Evolutionary conservation across 2,797 vertebrate genomes (phyloP).

Genomic region (Philypnodon macrostomus): DNA sequence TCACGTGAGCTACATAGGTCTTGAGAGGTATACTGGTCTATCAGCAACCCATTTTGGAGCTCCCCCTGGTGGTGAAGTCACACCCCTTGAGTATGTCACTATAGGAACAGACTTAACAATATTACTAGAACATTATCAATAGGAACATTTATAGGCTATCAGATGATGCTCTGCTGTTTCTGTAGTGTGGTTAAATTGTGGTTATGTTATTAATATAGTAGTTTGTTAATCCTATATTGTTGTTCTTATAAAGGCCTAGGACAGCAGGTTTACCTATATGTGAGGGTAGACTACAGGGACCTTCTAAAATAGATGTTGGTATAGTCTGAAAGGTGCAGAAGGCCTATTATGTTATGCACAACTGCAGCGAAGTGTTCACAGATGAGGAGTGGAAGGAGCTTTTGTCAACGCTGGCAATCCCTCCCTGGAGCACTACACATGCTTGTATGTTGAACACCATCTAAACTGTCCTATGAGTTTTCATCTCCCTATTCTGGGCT

Average conservation of each 20-base stretch:
- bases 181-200: no score
- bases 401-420: slow-evolving; percentile 60
- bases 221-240: no score
- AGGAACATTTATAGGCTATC: no score
- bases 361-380: slow-evolving; percentile 29
- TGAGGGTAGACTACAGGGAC: slow-evolving; percentile 27
- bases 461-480: slow-evolving; percentile 74
- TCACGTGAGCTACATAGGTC: background rate
- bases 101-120: background rate
- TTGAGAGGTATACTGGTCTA: background rate
- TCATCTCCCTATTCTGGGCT: slow-evolving; percentile 53
- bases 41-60: slow-evolving; percentile 23
- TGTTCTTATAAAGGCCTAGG: background rate
- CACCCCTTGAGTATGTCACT: background rate
- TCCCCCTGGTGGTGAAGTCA: slow-evolving; percentile 55
- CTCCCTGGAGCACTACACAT: slow-evolving; percentile 58
- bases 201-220: no score
- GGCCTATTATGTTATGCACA: slow-evolving; percentile 15
- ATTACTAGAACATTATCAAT: no score
- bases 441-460: slow-evolving; percentile 57
- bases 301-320: slow-evolving; percentile 12
- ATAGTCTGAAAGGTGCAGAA: slow-evolving; percentile 23
- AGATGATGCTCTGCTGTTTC: no score
- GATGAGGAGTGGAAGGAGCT: slow-evolving; percentile 55
- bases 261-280: background rate